phyloP scores from a whole-genome alignment of 2,888 invertebrate species.

The Sabatieria punctata region DNA sequence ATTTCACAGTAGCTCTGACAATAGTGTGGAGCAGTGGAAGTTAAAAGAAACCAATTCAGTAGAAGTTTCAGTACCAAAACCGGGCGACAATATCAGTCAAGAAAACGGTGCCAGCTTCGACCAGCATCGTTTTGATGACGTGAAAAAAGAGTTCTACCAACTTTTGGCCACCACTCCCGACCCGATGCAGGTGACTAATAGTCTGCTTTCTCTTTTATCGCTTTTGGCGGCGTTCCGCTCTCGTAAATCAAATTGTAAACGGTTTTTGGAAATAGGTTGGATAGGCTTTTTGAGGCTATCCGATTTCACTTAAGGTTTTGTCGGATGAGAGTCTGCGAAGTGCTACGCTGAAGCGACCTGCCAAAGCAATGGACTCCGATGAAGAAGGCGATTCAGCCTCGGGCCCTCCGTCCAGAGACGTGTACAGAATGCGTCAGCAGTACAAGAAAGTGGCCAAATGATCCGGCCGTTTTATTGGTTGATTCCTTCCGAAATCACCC shows the following conservation, averaged over 20 bases:
- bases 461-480: too few relatives aligned
- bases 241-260: too few relatives aligned
- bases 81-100: constrained; percentile 12
- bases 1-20: too few relatives aligned
- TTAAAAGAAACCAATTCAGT: too few relatives aligned
- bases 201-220: neutral
- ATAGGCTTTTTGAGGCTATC: too few relatives aligned
- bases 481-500: too few relatives aligned
- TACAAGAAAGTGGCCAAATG: too few relatives aligned
- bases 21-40: too few relatives aligned
- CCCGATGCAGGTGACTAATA: constrained; percentile 20
- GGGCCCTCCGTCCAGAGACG: neutral
- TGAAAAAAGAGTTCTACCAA: constrained; percentile 29
- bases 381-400: neutral
- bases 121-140: constrained; percentile 20
- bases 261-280: too few relatives aligned
- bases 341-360: too few relatives aligned
- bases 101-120: constrained; percentile 20
- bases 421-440: neutral
- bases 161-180: constrained; percentile 27
- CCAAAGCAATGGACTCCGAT: neutral
- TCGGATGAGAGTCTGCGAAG: too few relatives aligned
- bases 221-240: neutral
- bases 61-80: constrained; percentile 15
- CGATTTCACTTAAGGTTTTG: too few relatives aligned